These are phyloP conservation scores for Hedychridium roseum DNA, from an alignment of 2,888 invertebrate genomes.

Conservation along the genomic window DNA sequence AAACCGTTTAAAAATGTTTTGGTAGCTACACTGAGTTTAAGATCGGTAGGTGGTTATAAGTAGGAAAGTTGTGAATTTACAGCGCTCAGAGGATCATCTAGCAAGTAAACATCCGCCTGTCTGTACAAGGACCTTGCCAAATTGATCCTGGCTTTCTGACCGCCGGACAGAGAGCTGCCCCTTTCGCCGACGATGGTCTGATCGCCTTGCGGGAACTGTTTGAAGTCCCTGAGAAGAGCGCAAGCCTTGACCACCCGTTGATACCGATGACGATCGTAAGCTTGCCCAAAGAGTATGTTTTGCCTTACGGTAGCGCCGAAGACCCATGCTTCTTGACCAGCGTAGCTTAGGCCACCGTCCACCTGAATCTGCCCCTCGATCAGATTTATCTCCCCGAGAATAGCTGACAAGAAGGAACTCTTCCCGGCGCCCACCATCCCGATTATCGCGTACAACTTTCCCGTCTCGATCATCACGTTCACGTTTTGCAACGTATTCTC, in stretches of 20 bases:
- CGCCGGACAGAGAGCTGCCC: slow-evolving; percentile 76
- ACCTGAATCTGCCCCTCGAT: slow-evolving; percentile 70
- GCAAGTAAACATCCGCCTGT: slow-evolving; percentile 79
- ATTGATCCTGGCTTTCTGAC: slow-evolving; percentile 80
- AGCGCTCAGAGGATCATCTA: slow-evolving; percentile 85
- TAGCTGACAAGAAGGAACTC: slow-evolving; percentile 73
- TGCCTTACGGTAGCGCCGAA: slow-evolving; percentile 80
- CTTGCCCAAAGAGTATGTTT: slow-evolving; percentile 85
- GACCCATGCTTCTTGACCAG: slow-evolving; percentile 87
- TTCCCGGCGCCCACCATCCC: slow-evolving; percentile 82
- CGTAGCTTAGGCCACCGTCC: slow-evolving; percentile 75
- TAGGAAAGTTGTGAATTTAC: no score
- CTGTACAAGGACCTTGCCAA: slow-evolving; percentile 80
- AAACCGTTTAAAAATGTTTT: not conserved
- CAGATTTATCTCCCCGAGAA: slow-evolving; percentile 77
- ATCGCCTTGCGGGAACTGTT: slow-evolving; percentile 74
- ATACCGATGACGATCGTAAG: slow-evolving; percentile 71
- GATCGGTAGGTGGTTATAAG: not conserved
- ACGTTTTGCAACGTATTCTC: slow-evolving; percentile 67
- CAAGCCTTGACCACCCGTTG: slow-evolving; percentile 61
- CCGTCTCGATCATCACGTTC: slow-evolving; percentile 67
- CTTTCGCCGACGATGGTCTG: slow-evolving; percentile 76
- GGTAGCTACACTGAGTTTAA: not conserved
- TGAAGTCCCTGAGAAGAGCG: slow-evolving; percentile 64
- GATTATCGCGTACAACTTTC: slow-evolving; percentile 74